Conservation (phyloP, 2,113 vertebrate genomes). For the Forbesichthys papilliferus region DNA sequence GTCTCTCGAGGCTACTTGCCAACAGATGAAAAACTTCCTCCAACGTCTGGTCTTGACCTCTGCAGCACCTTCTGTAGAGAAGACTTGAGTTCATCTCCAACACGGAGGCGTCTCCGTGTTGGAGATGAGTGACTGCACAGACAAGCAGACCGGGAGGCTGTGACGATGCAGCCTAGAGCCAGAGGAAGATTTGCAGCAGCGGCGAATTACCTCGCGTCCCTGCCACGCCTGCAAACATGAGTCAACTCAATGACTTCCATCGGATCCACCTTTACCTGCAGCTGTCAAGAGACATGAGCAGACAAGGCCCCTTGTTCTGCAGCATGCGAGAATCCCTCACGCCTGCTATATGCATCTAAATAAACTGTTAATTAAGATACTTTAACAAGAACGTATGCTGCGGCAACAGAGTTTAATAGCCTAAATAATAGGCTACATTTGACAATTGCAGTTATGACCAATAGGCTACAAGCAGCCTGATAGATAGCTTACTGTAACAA, state of each 20-base stretch:
- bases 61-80: slow-evolving; percentile 9
- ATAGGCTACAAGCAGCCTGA: no score
- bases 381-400: no score
- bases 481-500: no score
- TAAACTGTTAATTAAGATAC: not conserved
- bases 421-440: not conserved
- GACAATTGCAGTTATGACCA: not conserved
- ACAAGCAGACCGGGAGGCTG: slow-evolving; percentile 44
- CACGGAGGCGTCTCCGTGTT: slow-evolving; percentile 18
- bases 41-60: not conserved
- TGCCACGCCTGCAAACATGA: slow-evolving; percentile 48
- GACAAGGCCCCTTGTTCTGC: not conserved
- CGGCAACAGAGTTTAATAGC: not conserved
- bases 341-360: not conserved
- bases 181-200: slow-evolving; percentile 42
- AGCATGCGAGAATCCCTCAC: not conserved
- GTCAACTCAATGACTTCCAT: slow-evolving; percentile 32
- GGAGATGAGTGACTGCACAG: slow-evolving; percentile 31
- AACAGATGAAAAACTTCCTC: no score
- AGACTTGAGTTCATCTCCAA: not conserved
- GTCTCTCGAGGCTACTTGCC: no score
- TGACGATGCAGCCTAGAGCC: slow-evolving; percentile 34
- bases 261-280: slow-evolving; percentile 21
- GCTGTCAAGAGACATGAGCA: slow-evolving; percentile 25
- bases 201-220: slow-evolving; percentile 43